Evolutionary conservation across 1,140 invertebrate genomes (phyloP), one percentile per base, ranked within the genome.

Genomic region (Drosophila auraria): DNA sequence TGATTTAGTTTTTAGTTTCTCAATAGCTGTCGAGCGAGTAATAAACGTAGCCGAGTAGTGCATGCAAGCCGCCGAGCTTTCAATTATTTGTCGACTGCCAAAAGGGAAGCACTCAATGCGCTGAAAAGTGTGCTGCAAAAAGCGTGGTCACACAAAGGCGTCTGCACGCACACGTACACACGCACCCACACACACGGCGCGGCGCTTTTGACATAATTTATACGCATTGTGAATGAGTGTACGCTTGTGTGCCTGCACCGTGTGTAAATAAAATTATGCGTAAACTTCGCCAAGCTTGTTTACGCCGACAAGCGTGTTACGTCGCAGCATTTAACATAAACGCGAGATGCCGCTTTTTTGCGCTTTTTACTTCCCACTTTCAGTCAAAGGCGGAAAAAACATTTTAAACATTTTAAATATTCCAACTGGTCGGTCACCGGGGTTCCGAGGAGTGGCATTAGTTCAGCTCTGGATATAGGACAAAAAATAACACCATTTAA

Each of bases 221-320:
- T 61, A 59, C 63, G 20, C 70, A 74, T 68, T 65, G 56, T 78
- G 42, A 36, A 45, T 40, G 65, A 54, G 60, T 49, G 76, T 49
- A 36, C 53, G 58, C 54, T 58, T 78, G 66, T 79, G 68, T 79
- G 66, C 62, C 30, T 79, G 76, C 47, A 58, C 44, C 42, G 77
- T 45, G 50, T 74, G 78, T 80, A 80, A 80, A 79, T 68, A 80
- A 80, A 80, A 80, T 80, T 80, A 80, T 80, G 78, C 77, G 78
- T 80, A 80, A 80, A 73, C 78, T 80, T 80, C 57, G 65, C 38
- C 68, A 47, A 59, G 78, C 78, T 80, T 80, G 77, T 80, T 80
- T 62, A 80, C 78, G 75, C 65, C 75, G 75, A 78, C 64, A 80
- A 80, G 78, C 78, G 56, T 80, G 70, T 80, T 68, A 80, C 78